Percentiles rank a stretch among this genome's conserved stretches.
These are phyloP conservation scores for Alviniconcha marisindica DNA, from an alignment of 1,140 invertebrate genomes.

Conservation along the genomic window DNA sequence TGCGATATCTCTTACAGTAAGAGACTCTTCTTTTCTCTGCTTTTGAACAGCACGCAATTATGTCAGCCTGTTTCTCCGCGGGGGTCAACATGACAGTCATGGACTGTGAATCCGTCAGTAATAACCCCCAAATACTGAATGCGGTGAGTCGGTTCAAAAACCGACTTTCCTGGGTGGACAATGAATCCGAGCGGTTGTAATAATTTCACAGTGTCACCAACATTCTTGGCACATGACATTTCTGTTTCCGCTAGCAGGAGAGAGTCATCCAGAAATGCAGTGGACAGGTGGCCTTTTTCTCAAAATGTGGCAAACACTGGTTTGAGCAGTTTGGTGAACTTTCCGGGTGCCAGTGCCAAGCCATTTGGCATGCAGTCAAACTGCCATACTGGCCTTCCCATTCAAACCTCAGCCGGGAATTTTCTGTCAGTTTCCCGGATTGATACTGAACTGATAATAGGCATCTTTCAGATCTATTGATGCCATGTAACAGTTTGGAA, in stretches of 20 bases:
- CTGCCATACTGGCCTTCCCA: conserved; percentile 43
- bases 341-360: conserved; percentile 20
- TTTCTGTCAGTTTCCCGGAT: conserved; percentile 31
- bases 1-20: not conserved
- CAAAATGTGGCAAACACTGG: conserved; percentile 30
- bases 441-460: conserved; percentile 46
- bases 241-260: not conserved
- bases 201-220: not conserved
- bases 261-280: conserved; percentile 37
- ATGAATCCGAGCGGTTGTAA: conserved; percentile 9
- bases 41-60: not conserved
- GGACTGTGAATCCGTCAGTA: not conserved
- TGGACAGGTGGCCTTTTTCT: not conserved
- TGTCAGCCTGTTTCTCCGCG: not conserved
- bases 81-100: not conserved
- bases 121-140: conserved; percentile 26
- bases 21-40: not conserved
- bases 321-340: conserved; percentile 48
- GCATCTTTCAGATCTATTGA: conserved; percentile 53
- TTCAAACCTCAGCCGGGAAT: conserved; percentile 45
- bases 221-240: not conserved
- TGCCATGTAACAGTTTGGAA: conserved; percentile 49
- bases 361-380: conserved; percentile 52
- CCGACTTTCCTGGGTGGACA: conserved; percentile 21
- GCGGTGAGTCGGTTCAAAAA: not conserved